Evolutionary conservation across 2,113 vertebrate species (phyloP), one percentile per base, ranked within the genome.

Genomic region (Girardinichthys multiradiatus): DNA sequence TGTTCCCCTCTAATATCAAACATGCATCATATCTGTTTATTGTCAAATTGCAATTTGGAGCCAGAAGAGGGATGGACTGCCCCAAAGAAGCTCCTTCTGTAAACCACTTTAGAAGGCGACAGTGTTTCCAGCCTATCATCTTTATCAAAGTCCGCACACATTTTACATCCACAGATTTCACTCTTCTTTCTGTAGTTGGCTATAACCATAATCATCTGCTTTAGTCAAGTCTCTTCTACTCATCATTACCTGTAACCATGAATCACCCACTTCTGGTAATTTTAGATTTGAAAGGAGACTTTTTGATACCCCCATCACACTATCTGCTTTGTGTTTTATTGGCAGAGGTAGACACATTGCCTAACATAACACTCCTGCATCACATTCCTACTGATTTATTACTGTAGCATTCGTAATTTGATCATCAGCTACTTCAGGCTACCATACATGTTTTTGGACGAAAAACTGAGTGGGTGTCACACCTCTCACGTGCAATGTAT

Each of bases 101-200:
- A 84, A 84, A 76, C 59, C 54, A 68, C 68, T 74, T 82, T 57
- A 64, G 45, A 82, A 79, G 69, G 67, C 12, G 3, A 69, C 65
- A 67, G 57, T 24, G 15, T 28, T 75, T 30, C 76, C 64, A 54
- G 61, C 63, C 76, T 79, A 65, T 87, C 76, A 68, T 59, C 64
- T 71, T 72, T 71, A 85, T 85, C 78, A 86, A 82, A 88, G 79
- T 71, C n/a, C 14, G 12, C 7, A 24, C 65, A 57, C 66, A 64
- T 79, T 2, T 4, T 65, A 70, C 42, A 30, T 80, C 48, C 14
- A 30, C 57, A 70, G 76, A 81, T 87, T 86, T 86, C 86, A 61
- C 48, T 67, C 30, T 75, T 10, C 33, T 28, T 64, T 74, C 72
- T 76, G 66, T 37, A 48, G 86, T 75, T 74, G 68, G 79, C 28